Percentiles rank a stretch among this genome's conserved stretches.
phyloP scores from a whole-genome alignment of 2,888 invertebrate species.

The Andrena fulva region DNA sequence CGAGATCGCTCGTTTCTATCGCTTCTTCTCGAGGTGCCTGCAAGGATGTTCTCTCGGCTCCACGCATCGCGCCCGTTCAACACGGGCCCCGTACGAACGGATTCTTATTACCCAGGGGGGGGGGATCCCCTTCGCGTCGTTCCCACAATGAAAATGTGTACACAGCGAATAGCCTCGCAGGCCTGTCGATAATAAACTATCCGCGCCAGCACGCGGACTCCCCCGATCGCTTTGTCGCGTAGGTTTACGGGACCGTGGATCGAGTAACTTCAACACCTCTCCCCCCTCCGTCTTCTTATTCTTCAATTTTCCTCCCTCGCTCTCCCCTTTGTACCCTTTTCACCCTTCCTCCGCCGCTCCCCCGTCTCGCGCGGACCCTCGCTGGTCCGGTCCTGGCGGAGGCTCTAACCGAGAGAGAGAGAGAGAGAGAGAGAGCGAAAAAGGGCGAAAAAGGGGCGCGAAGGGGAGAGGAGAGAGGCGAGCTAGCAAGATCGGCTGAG shows the following conservation, averaged over 20 bases:
- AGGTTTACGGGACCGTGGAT: conserved; percentile 69
- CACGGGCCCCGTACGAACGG: conserved; percentile 39
- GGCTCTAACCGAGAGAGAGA: background rate
- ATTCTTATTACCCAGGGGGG: conserved; percentile 46
- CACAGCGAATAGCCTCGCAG: conserved; percentile 49
- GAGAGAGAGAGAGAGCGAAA: background rate
- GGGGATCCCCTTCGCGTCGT: conserved; percentile 33
- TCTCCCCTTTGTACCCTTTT: conserved; percentile 1
- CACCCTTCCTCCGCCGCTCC: background rate
- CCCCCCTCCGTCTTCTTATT: conserved; percentile 15
- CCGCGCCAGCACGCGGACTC: conserved; percentile 37
- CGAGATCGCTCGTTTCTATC: background rate
- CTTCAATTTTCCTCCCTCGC: conserved; percentile 46
- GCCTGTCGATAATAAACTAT: conserved; percentile 59
- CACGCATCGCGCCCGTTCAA: conserved; percentile 21
- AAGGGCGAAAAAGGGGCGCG: background rate
- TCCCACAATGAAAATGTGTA: conserved; percentile 64
- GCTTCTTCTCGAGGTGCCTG: background rate
- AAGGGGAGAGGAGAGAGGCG: conserved; percentile 39
- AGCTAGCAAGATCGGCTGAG: conserved; percentile 73
- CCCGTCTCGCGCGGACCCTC: conserved; percentile 44
- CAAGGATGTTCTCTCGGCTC: background rate
- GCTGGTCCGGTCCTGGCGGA: conserved; percentile 59
- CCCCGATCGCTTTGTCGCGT: conserved; percentile 72
- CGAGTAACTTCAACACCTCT: conserved; percentile 70